Conservation (phyloP, 2,888 invertebrate species). For the Dromius quadrimaculatus region DNA sequence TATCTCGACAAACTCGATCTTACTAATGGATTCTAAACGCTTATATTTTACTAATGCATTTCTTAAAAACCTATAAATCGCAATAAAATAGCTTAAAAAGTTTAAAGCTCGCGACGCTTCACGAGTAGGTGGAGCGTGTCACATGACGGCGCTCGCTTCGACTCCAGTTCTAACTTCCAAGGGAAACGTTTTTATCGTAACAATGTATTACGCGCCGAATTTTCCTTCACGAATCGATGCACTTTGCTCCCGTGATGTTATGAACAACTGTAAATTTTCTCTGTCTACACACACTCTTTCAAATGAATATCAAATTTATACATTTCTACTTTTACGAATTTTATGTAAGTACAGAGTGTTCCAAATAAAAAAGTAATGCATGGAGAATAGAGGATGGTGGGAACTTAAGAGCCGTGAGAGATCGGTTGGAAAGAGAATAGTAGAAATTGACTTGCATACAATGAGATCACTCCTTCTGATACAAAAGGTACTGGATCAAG, state of each 20-base stretch:
- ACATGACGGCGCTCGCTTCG: constrained; percentile 21
- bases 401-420: no score
- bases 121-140: constrained; percentile 53
- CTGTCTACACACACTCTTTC: background rate
- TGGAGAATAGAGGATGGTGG: no score
- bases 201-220: constrained; percentile 55
- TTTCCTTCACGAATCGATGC: constrained; percentile 33
- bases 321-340: no score
- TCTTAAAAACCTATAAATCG: constrained; percentile 62
- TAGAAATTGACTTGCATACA: no score
- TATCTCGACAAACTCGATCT: constrained; percentile 57
- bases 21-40: constrained; percentile 61
- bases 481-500: no score
- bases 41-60: constrained; percentile 62
- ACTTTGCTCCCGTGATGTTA: constrained; percentile 1
- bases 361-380: no score
- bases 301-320: no score
- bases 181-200: constrained; percentile 59
- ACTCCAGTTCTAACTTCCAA: constrained; percentile 42
- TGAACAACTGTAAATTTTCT: background rate
- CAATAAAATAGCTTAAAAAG: constrained; percentile 57
- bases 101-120: constrained; percentile 57
- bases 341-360: no score
- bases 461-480: no score
- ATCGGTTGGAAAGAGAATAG: no score